Evolutionary conservation across 2,797 vertebrate genomes (phyloP), one percentile per base, ranked within the genome.

Genomic region (Monodelphis domestica): DNA sequence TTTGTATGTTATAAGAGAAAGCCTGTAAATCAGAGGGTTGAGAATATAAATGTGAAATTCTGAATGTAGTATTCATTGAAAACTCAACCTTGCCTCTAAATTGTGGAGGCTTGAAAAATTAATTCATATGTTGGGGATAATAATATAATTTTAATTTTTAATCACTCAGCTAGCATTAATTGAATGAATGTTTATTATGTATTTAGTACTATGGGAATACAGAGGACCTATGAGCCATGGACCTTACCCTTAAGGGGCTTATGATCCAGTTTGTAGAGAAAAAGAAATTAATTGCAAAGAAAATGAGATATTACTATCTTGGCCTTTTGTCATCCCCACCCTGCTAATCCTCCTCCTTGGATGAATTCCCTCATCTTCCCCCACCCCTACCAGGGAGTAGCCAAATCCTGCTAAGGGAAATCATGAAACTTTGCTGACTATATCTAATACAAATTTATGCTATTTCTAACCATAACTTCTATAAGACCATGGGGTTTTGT

Each of bases 41-140:
- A 95, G n/a, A 96, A 87, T 54, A 91, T 26, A 89, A 91, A 93
- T 63, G 78, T 63, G 15, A 14, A 53, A 91, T 59, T 94, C 92
- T 91, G 12, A 53, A 92, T 94, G 53, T 21, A 70, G 52, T 12
- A 2, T 15, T 92, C 14, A 89, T 95, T 89, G 30, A 92, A 33
- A 93, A 29, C 12, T 12, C 92, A 45, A 53, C 88, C 94, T 90
- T 28, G 89, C 91, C 90, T n/a, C 11, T 38, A 92, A 90, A 55
- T 28, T 90, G 56, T 93, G 21, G 50, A 93, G 30, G 30, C 94
- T 1, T 84, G 89, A 54, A 33, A 88, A 59, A 33, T 89, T 87
- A 88, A 91, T 3, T 90, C 9, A 14, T 88, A 2, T 53, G 21
- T 53, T 12, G 38, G 28, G 50, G 53, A 88, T 17, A 33, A 3